Evolutionary conservation across 2,797 vertebrate species (phyloP).

Genomic region (Ctenopoma kingsleyae): DNA sequence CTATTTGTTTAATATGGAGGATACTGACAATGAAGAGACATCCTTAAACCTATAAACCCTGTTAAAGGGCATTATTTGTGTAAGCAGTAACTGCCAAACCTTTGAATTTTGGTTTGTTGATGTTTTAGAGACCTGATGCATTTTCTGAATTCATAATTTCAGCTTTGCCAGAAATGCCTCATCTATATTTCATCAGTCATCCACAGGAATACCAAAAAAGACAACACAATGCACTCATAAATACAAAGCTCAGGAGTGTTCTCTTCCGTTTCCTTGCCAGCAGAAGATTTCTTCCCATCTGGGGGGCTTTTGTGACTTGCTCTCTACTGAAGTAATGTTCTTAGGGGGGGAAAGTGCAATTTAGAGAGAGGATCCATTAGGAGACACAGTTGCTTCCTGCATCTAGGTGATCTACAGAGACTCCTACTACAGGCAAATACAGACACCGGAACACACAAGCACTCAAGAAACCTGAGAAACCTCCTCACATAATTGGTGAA

Average conservation of each 20-base stretch:
- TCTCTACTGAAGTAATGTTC: slow-evolving; percentile 20
- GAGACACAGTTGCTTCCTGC: slow-evolving; percentile 34
- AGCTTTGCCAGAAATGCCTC: not conserved
- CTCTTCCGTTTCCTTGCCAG: slow-evolving; percentile 7
- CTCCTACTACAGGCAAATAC: slow-evolving; percentile 10
- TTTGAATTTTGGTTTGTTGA: not conserved
- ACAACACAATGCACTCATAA: not conserved
- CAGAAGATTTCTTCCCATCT: slow-evolving; percentile 14
- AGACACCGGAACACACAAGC: slow-evolving; percentile 1
- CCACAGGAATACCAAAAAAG: not conserved
- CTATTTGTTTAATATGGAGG: too few relatives aligned
- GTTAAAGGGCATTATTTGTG: not conserved
- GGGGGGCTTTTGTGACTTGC: slow-evolving; percentile 32
- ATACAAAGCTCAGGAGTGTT: slow-evolving; percentile 3
- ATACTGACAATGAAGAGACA: too few relatives aligned
- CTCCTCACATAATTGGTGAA: too few relatives aligned
- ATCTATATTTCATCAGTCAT: slow-evolving; percentile 19
- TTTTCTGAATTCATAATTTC: slow-evolving; percentile 1
- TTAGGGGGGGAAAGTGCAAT: not conserved
- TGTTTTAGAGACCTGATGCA: not conserved
- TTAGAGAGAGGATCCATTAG: slow-evolving; percentile 5
- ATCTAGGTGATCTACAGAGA: slow-evolving; percentile 27
- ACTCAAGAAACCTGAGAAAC: too few relatives aligned
- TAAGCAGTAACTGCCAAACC: not conserved
- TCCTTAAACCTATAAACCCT: not conserved